Evolutionary conservation across 2,888 invertebrate genomes (phyloP), one percentile per base, ranked within the genome.

Genomic region (Orchesellides sinensis): DNA sequence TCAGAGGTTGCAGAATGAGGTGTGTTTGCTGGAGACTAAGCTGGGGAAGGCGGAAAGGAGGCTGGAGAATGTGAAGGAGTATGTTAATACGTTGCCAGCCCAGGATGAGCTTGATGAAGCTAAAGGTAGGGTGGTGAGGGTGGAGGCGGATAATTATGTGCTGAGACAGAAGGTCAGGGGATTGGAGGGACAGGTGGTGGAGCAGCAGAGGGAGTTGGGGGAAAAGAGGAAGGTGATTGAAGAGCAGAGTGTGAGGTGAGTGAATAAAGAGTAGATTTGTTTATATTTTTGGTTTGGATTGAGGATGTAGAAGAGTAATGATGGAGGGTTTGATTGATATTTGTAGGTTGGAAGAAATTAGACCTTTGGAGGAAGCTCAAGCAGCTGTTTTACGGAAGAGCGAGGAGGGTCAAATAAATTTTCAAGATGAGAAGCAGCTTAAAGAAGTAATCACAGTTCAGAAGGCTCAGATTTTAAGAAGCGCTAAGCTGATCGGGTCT

Each of bases 21-120:
- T 80, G 1, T 59, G 77, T 3, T 63, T 88, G 12, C 17, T 80
- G n/a, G 69, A 84, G 23, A 65, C 84, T 1, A 84, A 86, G 56
- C 47, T 59, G 19, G 59, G 61, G n/a, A 83, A 85, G 45, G 47
- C 79, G 21, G 65, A 83, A n/a, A 79, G 70, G 19, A 85, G 59
- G 23, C 35, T 88, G 14, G 80, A 84, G 23, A 84, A 65, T 59
- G 83, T 86, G 27, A 74, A 85, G 54, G 75, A 83, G 14, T 88
- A 88, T 54, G 84, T 88, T 19, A 87, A 86, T 40, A 83, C 81
- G 0, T 74, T 88, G 4, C 87, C 87, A 5, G 80, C 86, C 2
- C 75, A 86, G 29, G 86, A 87, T 40, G 87, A 88, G 45, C 54
- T 88, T 25, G 77, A 80, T n/a, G 83, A 84, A 70, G 86, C 86